Evolutionary conservation across 2,888 invertebrate genomes (phyloP).

Genomic region (Meandrusa payeni): DNA sequence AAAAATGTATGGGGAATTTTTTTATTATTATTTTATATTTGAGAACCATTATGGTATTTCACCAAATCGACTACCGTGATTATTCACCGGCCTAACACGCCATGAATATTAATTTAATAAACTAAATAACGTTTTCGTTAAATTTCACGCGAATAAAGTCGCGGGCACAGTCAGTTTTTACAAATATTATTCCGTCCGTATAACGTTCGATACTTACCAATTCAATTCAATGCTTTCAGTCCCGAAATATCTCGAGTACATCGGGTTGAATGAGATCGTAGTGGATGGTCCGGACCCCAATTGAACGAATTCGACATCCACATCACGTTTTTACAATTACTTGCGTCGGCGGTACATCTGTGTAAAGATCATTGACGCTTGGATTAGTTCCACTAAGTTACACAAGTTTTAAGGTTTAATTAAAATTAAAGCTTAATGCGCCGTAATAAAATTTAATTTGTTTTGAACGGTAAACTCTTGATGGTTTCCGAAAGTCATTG

Average conservation of each 20-base stretch:
- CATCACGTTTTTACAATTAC: slow-evolving; percentile 17
- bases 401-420: slow-evolving; percentile 2
- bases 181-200: slow-evolving; percentile 4
- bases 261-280: slow-evolving; percentile 12
- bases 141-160: too few relatives aligned
- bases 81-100: too few relatives aligned
- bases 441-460: slow-evolving; percentile 3
- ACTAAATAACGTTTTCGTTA: too few relatives aligned
- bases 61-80: too few relatives aligned
- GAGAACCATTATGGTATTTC: too few relatives aligned
- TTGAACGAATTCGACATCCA: slow-evolving; percentile 5
- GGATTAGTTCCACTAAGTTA: neutral
- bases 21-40: too few relatives aligned
- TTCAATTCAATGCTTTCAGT: slow-evolving; percentile 13
- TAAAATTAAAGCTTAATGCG: slow-evolving; percentile 5
- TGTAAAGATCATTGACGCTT: slow-evolving; percentile 14
- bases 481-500: too few relatives aligned
- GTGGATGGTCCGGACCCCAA: slow-evolving; percentile 9
- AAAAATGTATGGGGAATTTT: too few relatives aligned
- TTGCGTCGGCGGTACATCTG: slow-evolving; percentile 11
- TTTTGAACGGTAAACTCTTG: too few relatives aligned
- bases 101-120: too few relatives aligned
- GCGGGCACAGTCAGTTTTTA: too few relatives aligned
- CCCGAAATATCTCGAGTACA: slow-evolving; percentile 15
- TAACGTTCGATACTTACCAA: slow-evolving; percentile 6